Conservation (phyloP, 2,888 invertebrate genomes). For the Lysandra coridon region DNA sequence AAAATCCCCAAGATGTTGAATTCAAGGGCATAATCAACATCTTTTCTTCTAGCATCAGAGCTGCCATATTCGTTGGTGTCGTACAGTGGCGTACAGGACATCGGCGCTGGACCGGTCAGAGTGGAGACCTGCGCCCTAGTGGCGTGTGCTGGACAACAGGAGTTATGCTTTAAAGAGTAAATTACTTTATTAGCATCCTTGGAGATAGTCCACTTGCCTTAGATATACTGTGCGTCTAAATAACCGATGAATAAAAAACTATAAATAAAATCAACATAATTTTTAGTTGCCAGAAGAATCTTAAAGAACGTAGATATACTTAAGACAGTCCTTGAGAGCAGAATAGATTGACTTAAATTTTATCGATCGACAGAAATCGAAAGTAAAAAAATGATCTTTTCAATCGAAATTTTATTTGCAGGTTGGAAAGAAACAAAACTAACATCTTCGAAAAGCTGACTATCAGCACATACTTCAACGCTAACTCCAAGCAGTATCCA, state of each 20-base stretch:
- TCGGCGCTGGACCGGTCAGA: slow-evolving; percentile 50
- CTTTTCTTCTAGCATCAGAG: slow-evolving; percentile 45
- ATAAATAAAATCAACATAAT: neutral
- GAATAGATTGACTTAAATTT: too few species aligned
- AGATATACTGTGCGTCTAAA: too few species aligned
- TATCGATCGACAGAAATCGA: too few species aligned
- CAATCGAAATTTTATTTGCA: slow-evolving; percentile 42
- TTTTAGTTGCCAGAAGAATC: too few species aligned
- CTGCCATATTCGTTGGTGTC: slow-evolving; percentile 51
- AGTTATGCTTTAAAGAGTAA: slow-evolving; percentile 54
- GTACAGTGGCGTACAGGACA: slow-evolving; percentile 52
- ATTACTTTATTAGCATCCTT: neutral
- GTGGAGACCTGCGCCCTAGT: slow-evolving; percentile 55
- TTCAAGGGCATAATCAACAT: neutral
- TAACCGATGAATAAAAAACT: too few species aligned
- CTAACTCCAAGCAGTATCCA: slow-evolving; percentile 12
- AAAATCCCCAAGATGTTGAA: neutral
- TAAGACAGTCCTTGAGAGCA: too few species aligned
- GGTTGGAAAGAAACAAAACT: slow-evolving; percentile 49
- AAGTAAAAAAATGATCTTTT: neutral
- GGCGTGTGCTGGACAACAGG: slow-evolving; percentile 53
- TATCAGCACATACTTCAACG: slow-evolving; percentile 22
- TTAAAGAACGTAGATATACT: too few species aligned
- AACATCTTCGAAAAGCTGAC: slow-evolving; percentile 42
- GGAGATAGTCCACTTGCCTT: neutral